Percentiles rank a stretch among this genome's conserved stretches.
phyloP scores from a whole-genome alignment of 2,797 vertebrate species.

The Limosa lapponica region DNA sequence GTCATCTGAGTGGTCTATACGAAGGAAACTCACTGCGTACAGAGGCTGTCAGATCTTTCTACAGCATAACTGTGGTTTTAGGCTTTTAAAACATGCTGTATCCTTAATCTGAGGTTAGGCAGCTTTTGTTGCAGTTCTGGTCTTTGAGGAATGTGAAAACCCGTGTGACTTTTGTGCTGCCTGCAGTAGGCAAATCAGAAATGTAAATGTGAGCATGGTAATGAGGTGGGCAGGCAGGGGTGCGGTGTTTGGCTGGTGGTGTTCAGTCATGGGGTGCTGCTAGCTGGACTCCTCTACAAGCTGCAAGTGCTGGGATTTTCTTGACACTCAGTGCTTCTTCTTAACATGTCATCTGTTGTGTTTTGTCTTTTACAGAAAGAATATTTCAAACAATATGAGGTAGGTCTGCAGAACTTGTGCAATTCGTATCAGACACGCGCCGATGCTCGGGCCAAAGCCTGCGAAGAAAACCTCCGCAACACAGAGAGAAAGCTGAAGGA shows the following conservation, averaged over 20 bases:
- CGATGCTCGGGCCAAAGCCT: constrained; percentile 89
- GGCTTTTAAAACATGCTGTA: neutral
- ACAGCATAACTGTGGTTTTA: neutral
- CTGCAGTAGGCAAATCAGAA: neutral
- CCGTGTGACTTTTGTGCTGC: neutral
- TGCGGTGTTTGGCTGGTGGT: rapidly evolving
- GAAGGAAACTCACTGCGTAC: neutral
- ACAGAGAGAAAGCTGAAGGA: constrained; percentile 88
- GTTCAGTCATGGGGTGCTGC: rapidly evolving
- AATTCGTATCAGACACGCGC: constrained; percentile 96
- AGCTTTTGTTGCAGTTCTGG: neutral
- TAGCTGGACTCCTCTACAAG: neutral
- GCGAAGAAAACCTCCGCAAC: constrained; percentile 89
- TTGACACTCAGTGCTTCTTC: neutral
- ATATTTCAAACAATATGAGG: constrained; percentile 97
- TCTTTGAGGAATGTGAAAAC: neutral
- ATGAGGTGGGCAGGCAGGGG: neutral
- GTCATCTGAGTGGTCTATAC: neutral
- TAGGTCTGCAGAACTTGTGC: constrained; percentile 95
- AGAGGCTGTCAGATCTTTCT: neutral
- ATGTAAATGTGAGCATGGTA: neutral
- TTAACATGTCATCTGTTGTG: rapidly evolving
- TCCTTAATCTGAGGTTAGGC: neutral
- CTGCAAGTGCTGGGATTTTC: neutral
- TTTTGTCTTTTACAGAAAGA: constrained; percentile 86